Percentiles rank a stretch among this genome's conserved stretches.
Evolutionary conservation across 2,113 vertebrate species (phyloP).

Genomic region (Pseudorasbora parva): DNA sequence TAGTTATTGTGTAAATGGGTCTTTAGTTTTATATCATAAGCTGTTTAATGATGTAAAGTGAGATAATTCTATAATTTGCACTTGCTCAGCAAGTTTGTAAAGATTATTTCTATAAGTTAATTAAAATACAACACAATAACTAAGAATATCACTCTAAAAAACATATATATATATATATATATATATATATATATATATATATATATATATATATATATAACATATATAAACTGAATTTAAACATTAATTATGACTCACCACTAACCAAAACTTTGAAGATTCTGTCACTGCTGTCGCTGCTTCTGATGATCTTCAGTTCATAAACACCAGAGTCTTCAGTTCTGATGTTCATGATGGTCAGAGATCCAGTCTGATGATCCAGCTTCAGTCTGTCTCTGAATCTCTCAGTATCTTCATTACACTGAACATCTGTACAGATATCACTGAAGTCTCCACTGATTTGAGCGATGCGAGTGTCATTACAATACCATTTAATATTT

Average conservation of each 20-base stretch:
- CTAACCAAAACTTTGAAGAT: not conserved
- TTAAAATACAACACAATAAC: not conserved
- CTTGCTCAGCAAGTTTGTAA: not conserved
- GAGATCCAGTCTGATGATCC: not conserved
- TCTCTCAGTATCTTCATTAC: not conserved
- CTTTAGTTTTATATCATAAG: not conserved
- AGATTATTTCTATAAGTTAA: not conserved
- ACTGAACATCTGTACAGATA: not conserved
- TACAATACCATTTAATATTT: not conserved
- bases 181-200: no score
- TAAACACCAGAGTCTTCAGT: not conserved
- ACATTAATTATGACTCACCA: slow-evolving; percentile 9
- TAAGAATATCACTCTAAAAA: no score
- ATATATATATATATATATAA: no score
- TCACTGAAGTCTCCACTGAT: not conserved
- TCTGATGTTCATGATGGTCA: not conserved
- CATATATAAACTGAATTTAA: not conserved
- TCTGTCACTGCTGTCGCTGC: not conserved
- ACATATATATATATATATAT: no score
- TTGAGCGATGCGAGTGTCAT: not conserved
- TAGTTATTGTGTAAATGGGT: not conserved
- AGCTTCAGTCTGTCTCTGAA: not conserved
- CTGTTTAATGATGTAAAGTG: not conserved
- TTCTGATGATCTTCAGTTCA: not conserved
- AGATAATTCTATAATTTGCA: not conserved